Evolutionary conservation across 2,888 invertebrate genomes (phyloP), one percentile per base, ranked within the genome.

Genomic region (Liopterus haemorrhoidalis): DNA sequence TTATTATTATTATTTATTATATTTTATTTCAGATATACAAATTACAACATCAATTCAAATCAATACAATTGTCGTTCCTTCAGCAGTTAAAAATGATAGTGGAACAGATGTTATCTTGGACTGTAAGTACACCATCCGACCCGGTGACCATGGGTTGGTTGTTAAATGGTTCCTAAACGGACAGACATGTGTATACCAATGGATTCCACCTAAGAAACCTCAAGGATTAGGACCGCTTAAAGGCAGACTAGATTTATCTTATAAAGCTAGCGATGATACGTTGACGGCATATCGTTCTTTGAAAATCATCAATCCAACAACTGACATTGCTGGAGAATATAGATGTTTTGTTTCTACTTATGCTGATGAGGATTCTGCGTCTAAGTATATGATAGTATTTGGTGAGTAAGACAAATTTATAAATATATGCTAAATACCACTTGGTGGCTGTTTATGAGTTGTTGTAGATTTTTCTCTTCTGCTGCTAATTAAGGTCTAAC

Each of bases 91-190:
- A 51, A 69, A 69, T 49, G 59, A 67, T 49, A 61, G 67, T 1
- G 60, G 62, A 9, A 53, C 51, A 14, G 70, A 76, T 3, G 72
- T 76, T 25, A 72, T 82, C 2, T 67, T 87, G 49, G 86, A 87
- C 64, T 87, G 86, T 58, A 80, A 84, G 57, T 86, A 81, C 59
- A 66, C 69, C 54, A 68, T 79, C 11, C 73, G 75, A 9, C 75
- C 71, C 31, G 78, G 78, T 56, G 79, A 80, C 51, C 73, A 75
- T 0, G 82, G 82, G 0, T 67, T 87, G 14, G 83, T 85, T 2
- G 79, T 86, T 5, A 85, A 85, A 63, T 86, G 87, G 86, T 84
- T 78, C 61, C 74, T 76, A 58, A 78, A 76, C 64, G 74, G 72
- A 49, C 72, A 74, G 0, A 74, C 78, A 36, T 75, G 79, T 0